Conservation (phyloP, 2,888 invertebrate genomes). For the Drosophila hawaiiensis region DNA sequence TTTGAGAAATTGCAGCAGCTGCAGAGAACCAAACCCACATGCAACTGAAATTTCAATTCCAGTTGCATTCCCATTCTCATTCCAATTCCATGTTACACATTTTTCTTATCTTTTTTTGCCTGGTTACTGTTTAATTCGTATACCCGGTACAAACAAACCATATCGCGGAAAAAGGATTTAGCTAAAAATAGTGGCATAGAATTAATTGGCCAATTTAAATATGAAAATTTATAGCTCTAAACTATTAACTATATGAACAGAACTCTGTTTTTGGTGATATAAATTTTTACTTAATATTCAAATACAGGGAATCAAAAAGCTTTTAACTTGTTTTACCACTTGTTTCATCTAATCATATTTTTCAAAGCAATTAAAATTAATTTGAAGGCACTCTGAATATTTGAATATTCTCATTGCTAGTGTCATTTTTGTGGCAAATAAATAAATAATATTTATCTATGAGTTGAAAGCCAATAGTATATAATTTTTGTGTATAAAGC, state of each 20-base stretch:
- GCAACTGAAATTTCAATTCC: constrained; percentile 28
- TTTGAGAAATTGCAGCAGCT: constrained; percentile 45
- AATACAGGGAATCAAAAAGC: background rate
- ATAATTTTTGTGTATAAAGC: background rate
- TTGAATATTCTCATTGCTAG: constrained; percentile 13
- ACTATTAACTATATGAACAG: background rate
- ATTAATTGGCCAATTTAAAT: background rate
- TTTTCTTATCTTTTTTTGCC: constrained; percentile 7
- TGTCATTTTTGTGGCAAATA: constrained; percentile 13
- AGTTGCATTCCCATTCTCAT: constrained; percentile 5
- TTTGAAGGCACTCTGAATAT: constrained; percentile 33
- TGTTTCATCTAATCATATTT: constrained; percentile 8
- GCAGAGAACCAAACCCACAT: constrained; percentile 21
- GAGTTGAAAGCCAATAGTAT: background rate
- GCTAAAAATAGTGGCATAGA: background rate
- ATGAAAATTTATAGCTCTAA: background rate
- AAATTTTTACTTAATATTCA: background rate
- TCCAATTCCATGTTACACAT: constrained; percentile 1
- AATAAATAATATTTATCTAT: constrained; percentile 6
- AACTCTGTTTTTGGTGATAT: background rate
- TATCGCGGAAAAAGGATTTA: too few relatives aligned
- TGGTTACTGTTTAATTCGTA: background rate
- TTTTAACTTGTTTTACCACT: too few relatives aligned
- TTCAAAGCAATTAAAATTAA: constrained; percentile 41
- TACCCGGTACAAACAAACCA: background rate